A percentile compares a stretch with the other conserved stretches of the same genome.
phyloP scores from a whole-genome alignment of 2,888 invertebrate genomes.

The Autographa pulchrina region DNA sequence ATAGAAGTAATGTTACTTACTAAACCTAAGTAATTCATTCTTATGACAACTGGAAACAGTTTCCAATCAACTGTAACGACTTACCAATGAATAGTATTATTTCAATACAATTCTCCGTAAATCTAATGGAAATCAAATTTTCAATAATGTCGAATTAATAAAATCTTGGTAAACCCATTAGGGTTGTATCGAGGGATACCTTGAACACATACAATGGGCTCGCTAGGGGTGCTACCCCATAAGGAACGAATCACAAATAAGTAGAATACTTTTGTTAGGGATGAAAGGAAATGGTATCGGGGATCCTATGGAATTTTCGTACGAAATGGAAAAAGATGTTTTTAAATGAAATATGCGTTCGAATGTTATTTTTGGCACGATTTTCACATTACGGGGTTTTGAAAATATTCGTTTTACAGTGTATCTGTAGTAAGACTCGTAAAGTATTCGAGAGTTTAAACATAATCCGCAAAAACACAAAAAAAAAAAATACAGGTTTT shows the following conservation, averaged over 20 bases:
- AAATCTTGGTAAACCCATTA: slow-evolving; percentile 32
- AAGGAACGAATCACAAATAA: slow-evolving; percentile 46
- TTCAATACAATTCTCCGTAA: not conserved
- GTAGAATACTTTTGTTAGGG: slow-evolving; percentile 38
- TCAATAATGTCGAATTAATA: slow-evolving; percentile 29
- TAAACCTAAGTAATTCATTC: not conserved
- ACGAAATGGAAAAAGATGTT: slow-evolving; percentile 24
- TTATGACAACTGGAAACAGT: not conserved
- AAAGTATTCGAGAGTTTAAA: too few species aligned
- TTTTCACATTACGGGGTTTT: too few species aligned
- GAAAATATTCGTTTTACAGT: not conserved
- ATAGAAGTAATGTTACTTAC: not conserved
- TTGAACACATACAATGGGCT: slow-evolving; percentile 48
- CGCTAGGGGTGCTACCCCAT: slow-evolving; percentile 9
- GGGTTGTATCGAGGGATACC: slow-evolving; percentile 45
- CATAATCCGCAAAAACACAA: too few species aligned
- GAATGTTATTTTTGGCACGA: not conserved
- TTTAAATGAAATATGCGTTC: slow-evolving; percentile 15
- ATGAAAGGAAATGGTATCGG: slow-evolving; percentile 27
- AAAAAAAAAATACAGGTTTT: too few species aligned
- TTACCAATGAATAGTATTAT: not conserved
- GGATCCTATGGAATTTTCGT: slow-evolving; percentile 33
- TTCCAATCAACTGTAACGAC: not conserved
- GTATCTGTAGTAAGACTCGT: too few species aligned
- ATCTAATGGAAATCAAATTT: slow-evolving; percentile 9